Percentiles rank a stretch among this genome's conserved stretches.
These are phyloP conservation scores for Vulpes vulpes DNA, from an alignment of 2,113 vertebrate genomes.

Conservation along the genomic window DNA sequence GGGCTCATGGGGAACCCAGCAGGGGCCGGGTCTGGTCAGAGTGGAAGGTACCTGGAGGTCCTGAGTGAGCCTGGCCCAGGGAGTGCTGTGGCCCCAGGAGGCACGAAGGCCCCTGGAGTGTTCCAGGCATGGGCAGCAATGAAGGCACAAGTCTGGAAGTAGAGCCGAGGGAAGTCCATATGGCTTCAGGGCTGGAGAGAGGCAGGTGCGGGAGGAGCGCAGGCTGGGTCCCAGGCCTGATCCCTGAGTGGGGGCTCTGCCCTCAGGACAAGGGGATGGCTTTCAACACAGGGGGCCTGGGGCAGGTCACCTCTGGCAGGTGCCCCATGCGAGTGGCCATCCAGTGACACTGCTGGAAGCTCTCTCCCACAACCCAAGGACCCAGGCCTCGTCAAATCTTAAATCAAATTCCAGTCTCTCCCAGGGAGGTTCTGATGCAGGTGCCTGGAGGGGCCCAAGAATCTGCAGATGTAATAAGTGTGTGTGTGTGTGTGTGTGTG, in stretches of 20 bases:
- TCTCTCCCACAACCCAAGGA: too few relatives aligned
- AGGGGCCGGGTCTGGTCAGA: background rate
- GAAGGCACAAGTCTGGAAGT: background rate
- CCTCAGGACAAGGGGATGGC: background rate
- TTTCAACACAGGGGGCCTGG: background rate
- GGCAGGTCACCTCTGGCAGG: background rate
- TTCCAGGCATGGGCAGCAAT: background rate
- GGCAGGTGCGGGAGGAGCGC: background rate
- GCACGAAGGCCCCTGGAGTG: background rate
- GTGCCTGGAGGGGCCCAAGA: background rate
- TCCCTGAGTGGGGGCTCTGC: background rate
- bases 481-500: too few relatives aligned
- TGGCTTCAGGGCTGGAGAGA: background rate
- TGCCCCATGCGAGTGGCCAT: fast-evolving
- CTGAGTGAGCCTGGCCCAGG: background rate
- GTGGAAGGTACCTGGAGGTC: background rate
- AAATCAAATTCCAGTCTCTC: background rate
- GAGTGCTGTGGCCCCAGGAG: background rate
- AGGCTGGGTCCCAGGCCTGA: background rate
- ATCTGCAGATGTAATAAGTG: background rate
- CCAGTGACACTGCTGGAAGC: background rate
- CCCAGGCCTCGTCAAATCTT: background rate
- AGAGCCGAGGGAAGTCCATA: background rate
- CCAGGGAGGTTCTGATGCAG: background rate
- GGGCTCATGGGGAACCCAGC: background rate